Conservation (phyloP, 2,888 invertebrate genomes). For the Melikaiella ostensackeni region DNA sequence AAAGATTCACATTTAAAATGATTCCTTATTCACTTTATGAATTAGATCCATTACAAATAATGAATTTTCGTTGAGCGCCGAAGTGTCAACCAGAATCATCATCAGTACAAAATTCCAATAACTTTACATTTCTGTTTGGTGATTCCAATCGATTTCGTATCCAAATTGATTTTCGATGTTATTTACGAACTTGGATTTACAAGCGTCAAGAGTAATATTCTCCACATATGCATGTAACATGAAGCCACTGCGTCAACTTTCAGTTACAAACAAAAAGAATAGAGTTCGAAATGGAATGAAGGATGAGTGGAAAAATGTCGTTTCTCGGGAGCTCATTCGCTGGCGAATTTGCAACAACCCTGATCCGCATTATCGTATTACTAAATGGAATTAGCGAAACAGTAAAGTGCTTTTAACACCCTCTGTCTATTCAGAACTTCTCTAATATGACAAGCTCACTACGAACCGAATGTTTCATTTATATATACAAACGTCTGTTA, state of each 20-base stretch:
- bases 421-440: slow-evolving; percentile 67
- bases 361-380: slow-evolving; percentile 64
- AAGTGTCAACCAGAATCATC: too few species aligned
- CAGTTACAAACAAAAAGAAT: slow-evolving; percentile 1
- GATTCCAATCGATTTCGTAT: not conserved
- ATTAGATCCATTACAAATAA: too few species aligned
- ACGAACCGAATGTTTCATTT: slow-evolving; percentile 40
- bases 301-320: slow-evolving; percentile 14
- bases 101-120: too few species aligned
- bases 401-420: slow-evolving; percentile 75
- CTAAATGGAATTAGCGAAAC: slow-evolving; percentile 73
- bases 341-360: slow-evolving; percentile 29
- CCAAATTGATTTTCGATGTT: slow-evolving; percentile 22
- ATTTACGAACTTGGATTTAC: not conserved
- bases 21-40: too few species aligned
- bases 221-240: not conserved
- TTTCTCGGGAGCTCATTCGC: slow-evolving; percentile 19
- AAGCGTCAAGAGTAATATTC: not conserved
- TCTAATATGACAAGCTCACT: slow-evolving; percentile 73
- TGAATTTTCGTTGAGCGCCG: too few species aligned
- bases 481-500: slow-evolving; percentile 49
- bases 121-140: too few species aligned
- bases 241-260: not conserved
- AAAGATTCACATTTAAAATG: too few species aligned
- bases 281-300: slow-evolving; percentile 10